Evolutionary conservation across 2,113 vertebrate species (phyloP).

Genomic region (Perognathus longimembris): DNA sequence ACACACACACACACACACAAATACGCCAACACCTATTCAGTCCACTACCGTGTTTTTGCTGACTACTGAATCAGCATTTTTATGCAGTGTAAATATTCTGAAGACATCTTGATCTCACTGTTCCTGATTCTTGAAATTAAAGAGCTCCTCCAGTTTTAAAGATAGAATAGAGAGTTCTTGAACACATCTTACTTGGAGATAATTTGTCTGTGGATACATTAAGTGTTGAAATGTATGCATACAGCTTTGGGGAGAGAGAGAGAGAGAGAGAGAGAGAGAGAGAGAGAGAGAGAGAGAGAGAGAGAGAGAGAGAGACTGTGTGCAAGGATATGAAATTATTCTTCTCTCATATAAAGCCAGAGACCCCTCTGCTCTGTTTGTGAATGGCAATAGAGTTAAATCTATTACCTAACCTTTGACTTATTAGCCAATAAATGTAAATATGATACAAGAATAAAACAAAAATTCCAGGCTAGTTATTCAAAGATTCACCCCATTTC

Average conservation of each 20-base stretch:
- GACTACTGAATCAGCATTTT: background rate
- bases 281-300: too few relatives aligned
- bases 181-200: background rate
- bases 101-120: background rate
- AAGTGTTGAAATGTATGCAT: background rate
- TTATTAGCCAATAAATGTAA: background rate
- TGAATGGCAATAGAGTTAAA: background rate
- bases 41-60: background rate
- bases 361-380: background rate
- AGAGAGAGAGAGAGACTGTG: too few relatives aligned
- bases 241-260: too few relatives aligned
- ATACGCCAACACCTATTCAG: background rate
- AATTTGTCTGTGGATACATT: background rate
- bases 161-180: background rate
- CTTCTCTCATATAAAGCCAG: background rate
- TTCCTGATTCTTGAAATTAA: background rate
- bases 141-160: background rate
- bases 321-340: background rate
- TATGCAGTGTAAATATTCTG: background rate
- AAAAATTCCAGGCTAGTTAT: background rate
- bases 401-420: background rate
- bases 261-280: too few relatives aligned
- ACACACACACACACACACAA: background rate
- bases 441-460: constrained; percentile 10
- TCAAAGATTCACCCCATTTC: background rate